phyloP scores from a whole-genome alignment of 2,797 vertebrate genomes.

The Poeciliopsis gracilis region DNA sequence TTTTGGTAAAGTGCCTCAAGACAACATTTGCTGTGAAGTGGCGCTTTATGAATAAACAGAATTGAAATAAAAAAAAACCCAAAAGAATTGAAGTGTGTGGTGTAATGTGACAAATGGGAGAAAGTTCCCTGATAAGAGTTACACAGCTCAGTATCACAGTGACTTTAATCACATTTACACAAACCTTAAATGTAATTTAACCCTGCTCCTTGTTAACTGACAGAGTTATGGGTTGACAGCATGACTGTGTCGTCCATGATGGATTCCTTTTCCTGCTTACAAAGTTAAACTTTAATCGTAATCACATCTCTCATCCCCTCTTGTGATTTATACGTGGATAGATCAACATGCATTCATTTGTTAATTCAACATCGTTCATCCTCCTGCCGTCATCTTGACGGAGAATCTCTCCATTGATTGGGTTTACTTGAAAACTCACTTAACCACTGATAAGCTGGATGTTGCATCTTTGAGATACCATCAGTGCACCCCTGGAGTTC shows the following conservation, averaged over 20 bases:
- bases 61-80: not conserved
- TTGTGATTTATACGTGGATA: conserved; percentile 8
- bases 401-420: conserved; percentile 51
- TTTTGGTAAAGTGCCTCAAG: no score
- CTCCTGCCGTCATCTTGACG: conserved; percentile 17
- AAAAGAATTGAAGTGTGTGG: not conserved
- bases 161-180: not conserved
- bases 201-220: not conserved
- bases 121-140: not conserved
- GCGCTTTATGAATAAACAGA: no score
- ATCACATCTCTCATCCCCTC: not conserved
- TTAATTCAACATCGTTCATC: conserved; percentile 46
- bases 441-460: conserved; percentile 48
- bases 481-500: conserved; percentile 40
- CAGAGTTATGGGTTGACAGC: not conserved
- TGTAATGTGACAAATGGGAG: not conserved
- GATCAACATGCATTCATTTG: conserved; percentile 34
- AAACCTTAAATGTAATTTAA: not conserved
- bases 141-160: not conserved
- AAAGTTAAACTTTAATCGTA: not conserved
- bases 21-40: no score
- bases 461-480: conserved; percentile 51
- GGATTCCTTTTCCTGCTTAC: not conserved
- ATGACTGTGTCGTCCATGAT: not conserved
- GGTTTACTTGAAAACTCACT: conserved; percentile 43